A percentile compares a stretch with the other conserved stretches of the same genome.
Evolutionary conservation across 2,888 invertebrate species (phyloP).

Genomic region (Icerya purchasi): DNA sequence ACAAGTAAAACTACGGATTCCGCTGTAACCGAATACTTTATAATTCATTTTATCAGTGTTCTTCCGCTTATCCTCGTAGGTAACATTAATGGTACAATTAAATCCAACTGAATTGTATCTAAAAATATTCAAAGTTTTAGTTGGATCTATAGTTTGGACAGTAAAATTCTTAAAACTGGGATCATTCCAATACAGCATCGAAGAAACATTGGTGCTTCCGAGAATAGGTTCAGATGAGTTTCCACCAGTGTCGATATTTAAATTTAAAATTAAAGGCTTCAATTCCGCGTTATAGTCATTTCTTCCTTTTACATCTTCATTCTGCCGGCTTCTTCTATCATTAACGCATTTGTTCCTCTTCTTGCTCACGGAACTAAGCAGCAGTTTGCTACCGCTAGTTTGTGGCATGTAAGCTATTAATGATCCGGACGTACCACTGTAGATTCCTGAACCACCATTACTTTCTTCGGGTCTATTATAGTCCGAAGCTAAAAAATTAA

Average conservation of each 20-base stretch:
- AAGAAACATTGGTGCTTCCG: no score
- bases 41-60: neutral
- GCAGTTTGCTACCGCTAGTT: neutral
- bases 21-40: neutral
- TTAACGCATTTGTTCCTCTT: no score
- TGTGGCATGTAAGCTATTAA: slow-evolving; percentile 16
- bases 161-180: neutral
- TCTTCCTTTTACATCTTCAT: neutral
- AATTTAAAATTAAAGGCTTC: neutral
- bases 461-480: slow-evolving; percentile 25
- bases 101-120: neutral
- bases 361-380: neutral
- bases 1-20: neutral
- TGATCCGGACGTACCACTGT: slow-evolving; percentile 24
- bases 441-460: slow-evolving; percentile 32
- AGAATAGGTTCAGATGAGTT: neutral
- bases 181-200: neutral
- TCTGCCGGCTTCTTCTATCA: neutral
- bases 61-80: neutral
- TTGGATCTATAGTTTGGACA: neutral
- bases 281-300: neutral
- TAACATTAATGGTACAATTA: neutral
- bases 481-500: slow-evolving; percentile 30
- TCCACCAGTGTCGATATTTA: neutral
- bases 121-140: neutral